These are phyloP conservation scores for Melanotaenia trifasciata DNA, from an alignment of 2,797 vertebrate genomes.

Conservation along the genomic window DNA sequence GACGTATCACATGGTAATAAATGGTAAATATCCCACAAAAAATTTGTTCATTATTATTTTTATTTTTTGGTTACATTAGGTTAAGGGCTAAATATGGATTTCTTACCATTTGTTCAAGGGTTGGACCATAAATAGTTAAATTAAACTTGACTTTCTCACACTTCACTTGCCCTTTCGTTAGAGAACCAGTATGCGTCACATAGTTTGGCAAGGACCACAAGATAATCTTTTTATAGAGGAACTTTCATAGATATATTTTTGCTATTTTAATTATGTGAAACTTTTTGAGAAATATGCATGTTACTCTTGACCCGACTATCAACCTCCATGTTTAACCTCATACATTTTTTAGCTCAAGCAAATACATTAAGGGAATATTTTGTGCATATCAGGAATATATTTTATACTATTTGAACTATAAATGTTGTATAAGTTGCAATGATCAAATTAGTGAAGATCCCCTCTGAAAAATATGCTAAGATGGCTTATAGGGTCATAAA, in stretches of 20 bases:
- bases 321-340: neutral
- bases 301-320: neutral
- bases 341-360: neutral
- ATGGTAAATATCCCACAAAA: no score
- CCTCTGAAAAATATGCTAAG: neutral
- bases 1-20: no score
- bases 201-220: neutral
- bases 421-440: neutral
- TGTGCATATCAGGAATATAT: neutral
- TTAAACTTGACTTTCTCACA: neutral
- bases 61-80: no score
- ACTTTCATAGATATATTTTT: neutral
- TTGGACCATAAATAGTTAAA: no score
- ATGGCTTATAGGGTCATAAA: neutral
- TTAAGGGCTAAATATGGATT: no score
- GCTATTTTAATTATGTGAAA: neutral
- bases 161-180: neutral
- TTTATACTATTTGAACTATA: neutral
- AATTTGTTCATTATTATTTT: no score
- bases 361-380: neutral
- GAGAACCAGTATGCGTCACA: neutral
- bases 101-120: no score
- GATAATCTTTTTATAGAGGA: neutral
- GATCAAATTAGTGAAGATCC: neutral
- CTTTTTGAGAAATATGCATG: neutral